Evolutionary conservation across 2,797 vertebrate genomes (phyloP).

Genomic region (Galago senegalensis): DNA sequence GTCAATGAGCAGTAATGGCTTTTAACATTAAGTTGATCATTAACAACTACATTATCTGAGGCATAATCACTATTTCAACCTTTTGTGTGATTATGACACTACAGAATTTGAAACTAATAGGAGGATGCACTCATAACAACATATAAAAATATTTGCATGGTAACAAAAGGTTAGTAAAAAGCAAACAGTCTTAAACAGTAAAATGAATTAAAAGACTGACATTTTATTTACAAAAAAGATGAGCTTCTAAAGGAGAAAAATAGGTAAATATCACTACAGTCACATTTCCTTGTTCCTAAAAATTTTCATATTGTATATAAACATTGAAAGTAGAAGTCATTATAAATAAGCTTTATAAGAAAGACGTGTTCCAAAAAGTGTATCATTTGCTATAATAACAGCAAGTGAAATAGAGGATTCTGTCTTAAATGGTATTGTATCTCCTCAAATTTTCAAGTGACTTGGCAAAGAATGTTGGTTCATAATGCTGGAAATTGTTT

Average conservation of each 20-base stretch:
- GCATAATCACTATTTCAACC: slow-evolving; percentile 90
- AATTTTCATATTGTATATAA: not conserved
- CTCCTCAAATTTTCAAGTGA: not conserved
- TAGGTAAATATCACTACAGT: not conserved
- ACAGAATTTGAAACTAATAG: slow-evolving; percentile 86
- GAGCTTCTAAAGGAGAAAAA: slow-evolving; percentile 51
- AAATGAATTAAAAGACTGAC: slow-evolving; percentile 62
- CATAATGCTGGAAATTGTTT: not conserved
- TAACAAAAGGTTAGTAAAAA: slow-evolving; percentile 75
- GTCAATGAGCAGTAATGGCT: slow-evolving; percentile 91
- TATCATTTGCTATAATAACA: not conserved
- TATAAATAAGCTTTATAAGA: slow-evolving; percentile 20
- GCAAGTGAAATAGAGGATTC: not conserved
- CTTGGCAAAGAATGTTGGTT: not conserved
- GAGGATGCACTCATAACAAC: slow-evolving; percentile 75
- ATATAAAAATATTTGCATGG: slow-evolving; percentile 83
- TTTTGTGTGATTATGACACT: slow-evolving; percentile 87
- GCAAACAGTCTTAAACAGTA: slow-evolving; percentile 65
- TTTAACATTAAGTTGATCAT: slow-evolving; percentile 92
- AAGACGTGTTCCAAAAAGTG: not conserved
- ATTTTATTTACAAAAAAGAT: slow-evolving; percentile 61
- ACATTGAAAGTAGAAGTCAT: not conserved
- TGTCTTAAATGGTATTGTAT: not conserved
- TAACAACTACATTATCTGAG: slow-evolving; percentile 91
- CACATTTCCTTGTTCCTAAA: slow-evolving; percentile 22